Conservation (phyloP, 2,888 invertebrate species). For the Panzeria rudis region DNA sequence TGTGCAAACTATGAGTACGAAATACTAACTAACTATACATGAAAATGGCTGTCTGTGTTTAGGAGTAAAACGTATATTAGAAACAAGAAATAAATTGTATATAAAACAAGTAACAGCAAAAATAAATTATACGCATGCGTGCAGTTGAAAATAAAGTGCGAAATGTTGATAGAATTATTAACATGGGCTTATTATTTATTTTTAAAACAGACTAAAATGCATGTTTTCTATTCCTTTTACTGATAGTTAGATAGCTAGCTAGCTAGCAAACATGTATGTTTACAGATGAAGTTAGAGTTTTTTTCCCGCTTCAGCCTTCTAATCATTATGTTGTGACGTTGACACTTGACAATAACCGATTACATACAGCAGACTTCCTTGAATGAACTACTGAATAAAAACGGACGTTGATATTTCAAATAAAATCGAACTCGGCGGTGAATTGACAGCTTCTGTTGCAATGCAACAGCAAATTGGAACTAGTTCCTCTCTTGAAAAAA, state of each 20-base stretch:
- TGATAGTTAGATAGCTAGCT: background rate
- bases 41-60: constrained; percentile 39
- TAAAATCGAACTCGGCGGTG: too few relatives aligned
- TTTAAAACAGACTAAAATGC: background rate
- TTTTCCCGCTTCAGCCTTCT: background rate
- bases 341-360: background rate
- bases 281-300: background rate
- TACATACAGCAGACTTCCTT: background rate
- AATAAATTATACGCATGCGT: constrained; percentile 61
- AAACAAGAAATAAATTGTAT: too few relatives aligned
- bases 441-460: too few relatives aligned
- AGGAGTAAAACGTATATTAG: constrained; percentile 1
- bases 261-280: background rate
- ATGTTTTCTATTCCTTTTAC: background rate
- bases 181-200: constrained; percentile 4
- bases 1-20: constrained; percentile 5
- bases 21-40: background rate
- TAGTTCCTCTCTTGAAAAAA: too few relatives aligned
- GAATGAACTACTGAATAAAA: too few relatives aligned
- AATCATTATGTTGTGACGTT: background rate
- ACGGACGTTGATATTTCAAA: too few relatives aligned
- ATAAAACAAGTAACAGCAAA: background rate
- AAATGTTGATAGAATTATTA: constrained; percentile 10
- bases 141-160: constrained; percentile 55
- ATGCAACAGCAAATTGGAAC: too few relatives aligned